Evolutionary conservation across 2,113 vertebrate genomes (phyloP), one percentile per base, ranked within the genome.

Genomic region (Colinus virginianus): DNA sequence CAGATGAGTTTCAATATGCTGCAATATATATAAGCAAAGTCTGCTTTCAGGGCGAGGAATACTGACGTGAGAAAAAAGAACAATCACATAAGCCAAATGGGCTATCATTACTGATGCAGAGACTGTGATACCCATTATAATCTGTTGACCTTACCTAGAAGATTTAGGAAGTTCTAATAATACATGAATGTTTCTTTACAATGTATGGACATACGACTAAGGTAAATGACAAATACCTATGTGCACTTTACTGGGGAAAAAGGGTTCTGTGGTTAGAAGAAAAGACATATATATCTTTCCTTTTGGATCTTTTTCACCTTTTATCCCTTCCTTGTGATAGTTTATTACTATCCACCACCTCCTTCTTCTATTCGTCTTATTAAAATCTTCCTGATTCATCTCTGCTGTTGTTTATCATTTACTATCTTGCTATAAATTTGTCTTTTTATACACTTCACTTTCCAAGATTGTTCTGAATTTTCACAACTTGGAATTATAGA

Each of bases 81-180:
- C 0, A 1, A 22, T 5, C 0, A 0, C 11, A 5, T 15, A 51
- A 45, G 5, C 11, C 19, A 40, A 22, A 9, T 51, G 32, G 22
- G 19, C 28, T 83, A 13, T 25, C 28, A 5, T 12, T 30, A 15
- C 23, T 74, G 26, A 6, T 22, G 55, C 13, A 59, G 0, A 34
- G 13, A 8, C 72, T 67, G 6, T 51, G 20, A 19, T 5, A 45
- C 22, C 59, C 38, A 16, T 23, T 25, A 53, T 20, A 61, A 61
- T 58, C 28, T 45, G 4, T 11, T 22, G 48, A 11, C 26, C 17
- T 80, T 48, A 21, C 4, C 4, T 16, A 2, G 13, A 25, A 77
- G 14, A 42, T 23, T 83, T 30, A 71, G 7, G 3, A 6, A 74
- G 11, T 69, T 78, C 38, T 34, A 48, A 36, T 38, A 46, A 5